Conservation (phyloP, 2,888 invertebrate genomes). For the Zele albiditarsus region DNA sequence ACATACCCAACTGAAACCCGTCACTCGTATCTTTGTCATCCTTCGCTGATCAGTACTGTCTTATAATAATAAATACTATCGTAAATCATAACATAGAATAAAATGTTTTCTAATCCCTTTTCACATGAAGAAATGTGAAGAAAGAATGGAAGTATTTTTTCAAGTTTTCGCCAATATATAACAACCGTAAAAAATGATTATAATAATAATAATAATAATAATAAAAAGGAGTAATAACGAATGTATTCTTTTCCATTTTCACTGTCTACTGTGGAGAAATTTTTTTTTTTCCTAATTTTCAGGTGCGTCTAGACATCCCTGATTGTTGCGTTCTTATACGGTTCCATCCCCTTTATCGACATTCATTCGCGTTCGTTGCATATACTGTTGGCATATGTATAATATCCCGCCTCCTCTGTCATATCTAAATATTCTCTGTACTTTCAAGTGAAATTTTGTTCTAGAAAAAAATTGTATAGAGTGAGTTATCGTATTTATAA, state of each 20-base stretch:
- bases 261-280: neutral
- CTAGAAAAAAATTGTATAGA: neutral
- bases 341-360: neutral
- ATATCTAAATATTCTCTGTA: neutral
- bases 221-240: neutral
- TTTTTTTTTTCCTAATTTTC: neutral
- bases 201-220: neutral
- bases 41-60: neutral
- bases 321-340: neutral
- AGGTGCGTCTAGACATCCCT: neutral
- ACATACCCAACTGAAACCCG: slow-evolving; percentile 17
- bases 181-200: no score
- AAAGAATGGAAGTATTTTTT: neutral
- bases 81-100: neutral
- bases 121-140: neutral
- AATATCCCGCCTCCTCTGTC: neutral
- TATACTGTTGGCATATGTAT: slow-evolving; percentile 9
- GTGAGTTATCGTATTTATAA: no score
- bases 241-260: neutral
- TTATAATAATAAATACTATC: neutral
- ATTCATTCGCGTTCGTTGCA: slow-evolving; percentile 11
- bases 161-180: neutral
- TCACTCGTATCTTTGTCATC: neutral
- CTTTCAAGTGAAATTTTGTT: neutral
- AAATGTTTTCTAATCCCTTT: neutral